A percentile compares a stretch with the other conserved stretches of the same genome.
Evolutionary conservation across 1,140 invertebrate species (phyloP).

Genomic region (Lamellibrachia luymesi): DNA sequence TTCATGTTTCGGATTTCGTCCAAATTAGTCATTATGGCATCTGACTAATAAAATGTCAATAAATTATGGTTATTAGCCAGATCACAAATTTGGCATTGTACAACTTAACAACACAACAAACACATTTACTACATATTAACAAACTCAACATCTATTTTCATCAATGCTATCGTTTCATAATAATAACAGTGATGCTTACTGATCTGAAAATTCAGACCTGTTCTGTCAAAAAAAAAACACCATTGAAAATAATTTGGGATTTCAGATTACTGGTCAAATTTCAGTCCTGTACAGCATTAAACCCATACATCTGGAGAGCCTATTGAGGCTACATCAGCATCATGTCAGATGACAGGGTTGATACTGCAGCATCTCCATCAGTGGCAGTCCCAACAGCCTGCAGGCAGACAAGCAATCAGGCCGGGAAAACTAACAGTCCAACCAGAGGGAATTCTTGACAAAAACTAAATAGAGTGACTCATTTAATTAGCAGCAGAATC

Average conservation of each 20-base stretch:
- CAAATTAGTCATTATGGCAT: no score
- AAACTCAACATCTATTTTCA: neutral
- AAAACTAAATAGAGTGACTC: neutral
- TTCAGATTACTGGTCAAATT: neutral
- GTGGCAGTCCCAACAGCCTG: neutral
- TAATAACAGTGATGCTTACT: no score
- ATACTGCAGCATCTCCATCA: neutral
- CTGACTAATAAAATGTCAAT: no score
- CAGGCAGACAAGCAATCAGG: neutral
- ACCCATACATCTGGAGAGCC: neutral
- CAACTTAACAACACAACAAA: neutral
- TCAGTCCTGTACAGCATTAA: neutral
- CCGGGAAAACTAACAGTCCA: neutral
- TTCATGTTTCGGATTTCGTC: no score
- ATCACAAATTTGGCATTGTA: no score
- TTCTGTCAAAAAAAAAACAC: no score
- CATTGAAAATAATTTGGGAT: neutral
- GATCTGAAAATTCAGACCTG: no score
- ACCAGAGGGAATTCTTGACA: neutral
- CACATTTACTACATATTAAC: neutral
- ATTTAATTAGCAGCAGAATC: constrained; percentile 1
- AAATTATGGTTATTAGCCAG: no score
- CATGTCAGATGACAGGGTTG: neutral
- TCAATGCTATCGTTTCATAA: neutral
- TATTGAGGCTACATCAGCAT: neutral